Base-by-base conservation (phyloP, 1,140 invertebrate species). In the Nephila pilipes region DNA sequence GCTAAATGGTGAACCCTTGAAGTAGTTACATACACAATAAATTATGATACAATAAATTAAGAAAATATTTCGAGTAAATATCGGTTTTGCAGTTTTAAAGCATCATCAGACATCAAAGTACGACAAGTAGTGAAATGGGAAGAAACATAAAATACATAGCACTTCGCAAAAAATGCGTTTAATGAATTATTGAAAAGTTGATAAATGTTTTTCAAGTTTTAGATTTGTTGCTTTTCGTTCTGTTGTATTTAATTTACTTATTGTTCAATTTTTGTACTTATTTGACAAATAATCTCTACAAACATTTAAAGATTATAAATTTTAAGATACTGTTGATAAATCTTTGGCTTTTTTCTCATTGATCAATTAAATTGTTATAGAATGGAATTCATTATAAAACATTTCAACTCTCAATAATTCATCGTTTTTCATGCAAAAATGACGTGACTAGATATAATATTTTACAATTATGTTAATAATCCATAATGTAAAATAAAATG, bases 381-480 rank as follows among this genome's bases (percentile, higher is more conserved):
- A 46, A 46, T 46, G 6, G 46, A 46, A 46, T 46, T 4, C 46
- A 46, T 18, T 60, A 20, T 16, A 20, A 22, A 20, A 16, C 18
- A 60, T 18, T 18, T 32, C 16, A 69, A 25, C 65, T 32, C 65
- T 16, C 29, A 22, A 29, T 69, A 69, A 69, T 69, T 25, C 18
- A 81, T 81, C 3, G 18, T 2, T 22, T 46, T 46, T 81, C 32
- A 81, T 54, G 20, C 36, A 81, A n/a, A 46, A 38, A 81, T 81
- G 46, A 16, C 36, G 6, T 81, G 79, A 81, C 79, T 81, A 81
- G 79, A 81, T 46, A 22, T 81, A 22, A 81, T 29, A 69, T 69
- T 38, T 81, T 81, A 81, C 79, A 81, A 1, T 81, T 81, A 81
- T 81, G 16, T 8, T 16, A 81, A 81, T 38, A 25, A 75, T 75